phyloP scores from a whole-genome alignment of 2,113 vertebrate genomes.

The Rhinolophus sinicus region DNA sequence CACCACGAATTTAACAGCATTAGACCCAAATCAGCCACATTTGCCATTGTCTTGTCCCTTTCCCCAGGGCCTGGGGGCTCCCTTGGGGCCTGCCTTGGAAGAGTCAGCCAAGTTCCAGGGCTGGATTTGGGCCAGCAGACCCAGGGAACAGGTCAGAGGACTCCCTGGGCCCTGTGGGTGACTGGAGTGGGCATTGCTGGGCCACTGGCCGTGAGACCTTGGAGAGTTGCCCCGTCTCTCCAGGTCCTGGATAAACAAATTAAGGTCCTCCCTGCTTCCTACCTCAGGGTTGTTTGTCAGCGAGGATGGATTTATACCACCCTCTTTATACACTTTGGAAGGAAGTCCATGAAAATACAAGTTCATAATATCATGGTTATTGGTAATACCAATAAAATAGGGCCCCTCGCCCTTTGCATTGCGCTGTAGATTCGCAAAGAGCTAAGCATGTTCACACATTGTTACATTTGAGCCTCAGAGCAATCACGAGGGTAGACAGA shows the following conservation, averaged over 20 bases:
- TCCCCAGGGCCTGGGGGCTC: neutral
- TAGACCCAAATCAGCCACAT: constrained; percentile 79
- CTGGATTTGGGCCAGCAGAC: neutral
- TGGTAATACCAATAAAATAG: neutral
- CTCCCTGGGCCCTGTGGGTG: neutral
- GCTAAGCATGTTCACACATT: rapidly evolving
- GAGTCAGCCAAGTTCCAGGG: neutral
- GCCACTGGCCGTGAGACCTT: neutral
- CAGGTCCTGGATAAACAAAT: neutral
- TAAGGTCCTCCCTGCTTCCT: neutral
- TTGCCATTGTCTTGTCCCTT: neutral
- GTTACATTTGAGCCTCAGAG: neutral
- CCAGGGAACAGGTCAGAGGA: neutral
- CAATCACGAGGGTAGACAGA: neutral
- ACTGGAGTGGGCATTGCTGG: neutral
- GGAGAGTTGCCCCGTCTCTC: neutral
- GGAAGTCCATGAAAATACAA: neutral
- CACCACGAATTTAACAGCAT: constrained; percentile 76
- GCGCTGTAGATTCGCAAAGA: neutral
- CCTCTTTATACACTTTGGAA: neutral
- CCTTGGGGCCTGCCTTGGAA: neutral
- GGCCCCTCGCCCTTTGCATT: neutral
- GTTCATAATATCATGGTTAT: no score
- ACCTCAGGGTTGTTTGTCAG: no score
- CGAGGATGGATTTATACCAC: neutral